Conservation (phyloP, 2,888 invertebrate genomes). For the Zele albiditarsus region DNA sequence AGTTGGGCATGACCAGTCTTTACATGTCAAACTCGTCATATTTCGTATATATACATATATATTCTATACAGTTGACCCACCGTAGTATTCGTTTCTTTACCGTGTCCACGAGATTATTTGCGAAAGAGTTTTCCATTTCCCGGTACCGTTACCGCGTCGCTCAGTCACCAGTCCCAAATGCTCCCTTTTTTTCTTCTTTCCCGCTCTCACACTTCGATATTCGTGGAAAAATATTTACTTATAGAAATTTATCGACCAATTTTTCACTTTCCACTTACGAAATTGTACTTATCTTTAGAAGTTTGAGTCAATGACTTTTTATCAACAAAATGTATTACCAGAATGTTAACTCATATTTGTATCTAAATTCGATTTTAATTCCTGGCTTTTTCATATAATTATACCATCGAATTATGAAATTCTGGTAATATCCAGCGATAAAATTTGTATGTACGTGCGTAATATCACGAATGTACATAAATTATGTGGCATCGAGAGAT, state of each 20-base stretch:
- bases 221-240: background rate
- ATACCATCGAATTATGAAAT: background rate
- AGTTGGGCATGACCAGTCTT: slow-evolving; percentile 48
- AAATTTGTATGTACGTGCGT: background rate
- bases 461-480: background rate
- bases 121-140: slow-evolving; percentile 66
- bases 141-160: slow-evolving; percentile 43
- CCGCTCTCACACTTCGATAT: slow-evolving; percentile 49
- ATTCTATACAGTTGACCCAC: slow-evolving; percentile 45
- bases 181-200: slow-evolving; percentile 38
- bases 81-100: slow-evolving; percentile 39
- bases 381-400: slow-evolving; percentile 11
- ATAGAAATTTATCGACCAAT: too few species aligned
- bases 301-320: too few species aligned
- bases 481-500: background rate
- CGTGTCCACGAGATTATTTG: slow-evolving; percentile 62
- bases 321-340: too few species aligned
- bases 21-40: slow-evolving; percentile 71
- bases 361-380: background rate
- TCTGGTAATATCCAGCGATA: background rate
- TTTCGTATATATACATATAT: slow-evolving; percentile 58
- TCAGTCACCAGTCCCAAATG: slow-evolving; percentile 1
- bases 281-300: too few species aligned
- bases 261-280: too few species aligned
- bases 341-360: too few species aligned